Percentiles rank a stretch among this genome's conserved stretches.
Conservation (phyloP, 2,797 vertebrate species). For the Mus minutoides region DNA sequence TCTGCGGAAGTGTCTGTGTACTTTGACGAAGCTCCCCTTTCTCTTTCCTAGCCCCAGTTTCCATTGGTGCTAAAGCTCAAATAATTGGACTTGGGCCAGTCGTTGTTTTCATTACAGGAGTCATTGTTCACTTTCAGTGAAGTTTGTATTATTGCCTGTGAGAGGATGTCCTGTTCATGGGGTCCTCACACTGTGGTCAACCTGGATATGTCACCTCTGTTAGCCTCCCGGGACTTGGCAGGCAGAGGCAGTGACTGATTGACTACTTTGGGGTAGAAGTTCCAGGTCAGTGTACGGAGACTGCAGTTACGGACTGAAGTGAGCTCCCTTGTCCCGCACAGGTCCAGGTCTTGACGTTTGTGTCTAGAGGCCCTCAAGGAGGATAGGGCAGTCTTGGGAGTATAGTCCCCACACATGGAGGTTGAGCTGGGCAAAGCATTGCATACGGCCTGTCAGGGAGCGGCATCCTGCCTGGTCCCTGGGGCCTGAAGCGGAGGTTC, state of each 20-base stretch:
- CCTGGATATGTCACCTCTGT: neutral
- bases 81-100: neutral
- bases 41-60: neutral
- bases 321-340: neutral
- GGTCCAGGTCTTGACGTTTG: neutral
- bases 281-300: neutral
- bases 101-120: neutral
- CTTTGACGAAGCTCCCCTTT: neutral
- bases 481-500: constrained; percentile 65
- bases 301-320: neutral
- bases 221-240: neutral
- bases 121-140: neutral
- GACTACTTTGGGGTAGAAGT: neutral
- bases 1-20: neutral
- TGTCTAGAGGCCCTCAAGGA: neutral
- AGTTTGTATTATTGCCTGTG: neutral
- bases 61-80: neutral
- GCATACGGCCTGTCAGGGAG: constrained; percentile 50
- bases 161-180: neutral
- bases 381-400: neutral
- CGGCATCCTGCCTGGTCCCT: constrained; percentile 76
- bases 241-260: neutral
- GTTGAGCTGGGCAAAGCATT: neutral
- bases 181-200: neutral
- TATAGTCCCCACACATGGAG: neutral